Evolutionary conservation across 2,113 vertebrate genomes (phyloP), one percentile per base, ranked within the genome.

Genomic region (Passerina amoena): DNA sequence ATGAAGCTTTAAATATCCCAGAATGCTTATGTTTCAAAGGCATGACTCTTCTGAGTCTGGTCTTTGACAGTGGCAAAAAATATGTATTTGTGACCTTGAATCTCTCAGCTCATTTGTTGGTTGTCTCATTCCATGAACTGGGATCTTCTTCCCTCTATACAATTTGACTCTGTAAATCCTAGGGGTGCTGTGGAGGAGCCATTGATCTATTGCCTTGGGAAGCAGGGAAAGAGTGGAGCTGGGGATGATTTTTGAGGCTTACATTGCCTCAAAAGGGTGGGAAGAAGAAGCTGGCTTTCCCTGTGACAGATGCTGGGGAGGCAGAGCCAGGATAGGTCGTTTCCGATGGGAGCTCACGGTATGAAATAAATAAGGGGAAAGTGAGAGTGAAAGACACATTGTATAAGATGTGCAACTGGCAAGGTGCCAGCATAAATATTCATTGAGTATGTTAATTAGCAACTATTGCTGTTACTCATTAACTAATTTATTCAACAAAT

Each of bases 401-500:
- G 94, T 93, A 90, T 96, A 95, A 96, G 90, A 95, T 96, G 92
- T 78, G 70, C 88, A 94, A 56, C 82, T 94, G 94, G 96, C 69
- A 0, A 84, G 69, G n/a, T 53, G 90, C 94, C 96, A 97, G 11
- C 92, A 96, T 94, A 96, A 96, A 96, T 96, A 96, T 96, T 97
- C 94, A 96, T 96, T 94, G 84, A 27, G 78, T 97, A 96, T 97
- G 94, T 92, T 96, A 97, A 97, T 97, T 94, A 97, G 96, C 88
- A 96, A 96, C 90, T 94, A 95, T 93, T 97, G 95, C 96, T 95
- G 95, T 93, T 96, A 96, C 94, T 96, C 94, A 95, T 97, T 95
- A 96, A 94, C 92, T 95, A 97, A 97, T 96, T 97, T 97, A 96
- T 96, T 96, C 96, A 96, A 95, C 92, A 96, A 96, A 96, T 92